Conservation (phyloP, 2,113 vertebrate species). For the Macroglossus sobrinus region DNA sequence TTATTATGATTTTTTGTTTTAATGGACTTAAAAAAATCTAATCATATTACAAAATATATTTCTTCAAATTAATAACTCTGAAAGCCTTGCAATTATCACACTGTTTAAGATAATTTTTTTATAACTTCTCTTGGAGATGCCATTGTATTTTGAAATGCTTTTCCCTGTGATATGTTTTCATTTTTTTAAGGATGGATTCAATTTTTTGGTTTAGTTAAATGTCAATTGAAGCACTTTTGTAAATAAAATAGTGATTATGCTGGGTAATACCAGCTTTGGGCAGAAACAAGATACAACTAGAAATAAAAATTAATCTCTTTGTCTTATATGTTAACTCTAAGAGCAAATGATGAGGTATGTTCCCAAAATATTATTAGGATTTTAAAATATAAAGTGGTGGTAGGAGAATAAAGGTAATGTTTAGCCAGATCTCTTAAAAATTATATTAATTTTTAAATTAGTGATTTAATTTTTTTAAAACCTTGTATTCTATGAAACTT, state of each 20-base stretch:
- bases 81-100: not conserved
- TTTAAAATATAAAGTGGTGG: not conserved
- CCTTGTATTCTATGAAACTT: not conserved
- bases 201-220: slow-evolving; percentile 48
- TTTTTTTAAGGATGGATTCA: slow-evolving; percentile 10
- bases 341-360: slow-evolving; percentile 7
- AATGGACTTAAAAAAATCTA: not conserved
- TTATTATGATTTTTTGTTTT: not conserved
- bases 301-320: slow-evolving; percentile 51
- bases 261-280: slow-evolving; percentile 33
- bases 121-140: not conserved
- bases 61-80: slow-evolving; percentile 4
- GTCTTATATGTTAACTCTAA: slow-evolving; percentile 38
- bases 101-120: slow-evolving; percentile 18
- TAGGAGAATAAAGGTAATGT: not conserved
- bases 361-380: not conserved
- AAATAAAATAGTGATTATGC: slow-evolving; percentile 36
- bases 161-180: not conserved
- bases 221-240: slow-evolving; percentile 32
- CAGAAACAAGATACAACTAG: not conserved
- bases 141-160: slow-evolving; percentile 23
- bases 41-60: not conserved
- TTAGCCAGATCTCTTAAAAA: not conserved
- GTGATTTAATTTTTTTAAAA: not conserved
- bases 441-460: not conserved